Conservation (phyloP, 2,113 vertebrate genomes). For the Corythornis cristatus region DNA sequence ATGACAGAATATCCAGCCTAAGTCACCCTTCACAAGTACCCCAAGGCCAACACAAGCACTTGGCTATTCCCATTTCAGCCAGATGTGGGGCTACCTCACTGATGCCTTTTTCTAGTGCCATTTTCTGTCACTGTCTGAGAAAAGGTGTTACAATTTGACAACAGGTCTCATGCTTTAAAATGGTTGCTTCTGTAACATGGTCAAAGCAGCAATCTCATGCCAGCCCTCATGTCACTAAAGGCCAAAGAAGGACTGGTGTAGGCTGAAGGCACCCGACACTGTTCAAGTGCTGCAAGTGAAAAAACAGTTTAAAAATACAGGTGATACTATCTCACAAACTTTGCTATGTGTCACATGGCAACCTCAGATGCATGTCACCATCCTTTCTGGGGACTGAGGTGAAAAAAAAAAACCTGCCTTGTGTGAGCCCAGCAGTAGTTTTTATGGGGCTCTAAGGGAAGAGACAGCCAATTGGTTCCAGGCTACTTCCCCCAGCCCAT, state of each 20-base stretch:
- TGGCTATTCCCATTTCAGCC: not conserved
- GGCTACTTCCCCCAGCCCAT: not conserved
- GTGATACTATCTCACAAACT: rapidly evolving
- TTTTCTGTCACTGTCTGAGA: not conserved
- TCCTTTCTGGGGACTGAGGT: not conserved
- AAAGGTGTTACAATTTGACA: not conserved
- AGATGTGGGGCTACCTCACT: rapidly evolving
- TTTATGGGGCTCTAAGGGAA: not conserved
- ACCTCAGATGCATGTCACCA: not conserved
- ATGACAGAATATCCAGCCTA: rapidly evolving
- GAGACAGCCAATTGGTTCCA: not conserved
- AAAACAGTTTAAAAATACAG: not conserved
- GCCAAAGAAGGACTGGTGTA: not conserved
- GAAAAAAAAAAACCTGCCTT: not conserved
- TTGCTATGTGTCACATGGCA: not conserved
- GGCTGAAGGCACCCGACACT: rapidly evolving
- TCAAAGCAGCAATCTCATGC: not conserved
- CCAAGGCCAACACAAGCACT: rapidly evolving
- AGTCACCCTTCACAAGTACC: rapidly evolving
- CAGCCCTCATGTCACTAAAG: not conserved
- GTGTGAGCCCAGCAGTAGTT: rapidly evolving
- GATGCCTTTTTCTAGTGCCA: rapidly evolving
- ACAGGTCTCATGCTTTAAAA: not conserved
- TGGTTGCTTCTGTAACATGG: not conserved
- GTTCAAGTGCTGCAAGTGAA: rapidly evolving